Evolutionary conservation across 2,888 invertebrate species (phyloP), one percentile per base, ranked within the genome.

Genomic region (Eupithecia vulgata): DNA sequence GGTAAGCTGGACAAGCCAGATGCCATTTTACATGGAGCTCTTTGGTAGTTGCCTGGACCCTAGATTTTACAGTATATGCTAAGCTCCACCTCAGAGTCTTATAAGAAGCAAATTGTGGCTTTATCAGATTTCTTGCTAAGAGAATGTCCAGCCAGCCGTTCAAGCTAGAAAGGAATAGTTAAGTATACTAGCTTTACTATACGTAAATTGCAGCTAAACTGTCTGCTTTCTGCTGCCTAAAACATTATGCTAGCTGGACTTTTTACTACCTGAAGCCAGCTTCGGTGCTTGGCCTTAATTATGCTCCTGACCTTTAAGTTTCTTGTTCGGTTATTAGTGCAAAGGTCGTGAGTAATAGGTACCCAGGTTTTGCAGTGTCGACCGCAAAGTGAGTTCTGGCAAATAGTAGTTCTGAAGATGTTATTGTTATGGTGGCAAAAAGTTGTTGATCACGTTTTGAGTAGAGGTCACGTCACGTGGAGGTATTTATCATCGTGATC

Each of bases 241-340:
- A 65, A 25, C 21, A 72, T 59, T 59, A 59, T 21, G 70, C 70
- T 35, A 25, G 45, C 48, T 72, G 59, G 73, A 65, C 57, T 73
- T 76, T 76, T 75, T 68, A 72, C 59, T n/a, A 73, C 61, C 62
- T 75, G 69, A 61, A 70, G 66, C 64, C 66, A 57, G 74, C 70
- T 52, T 62, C 74, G 72, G 71, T 67, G 68, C 74, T 76, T 75
- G 77, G 72, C 80, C 80, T 79, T 79, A 80, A 80, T 80, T 77
- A 74, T 77, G 67, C 25, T 42, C 74, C 72, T 77, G 80, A 78
- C 80, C 80, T 80, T 80, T 79, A 61, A 68, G 74, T 76, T 76
- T 74, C 74, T 74, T 75, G 72, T 74, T 74, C 72, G 74, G 80
- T 78, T 79, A 80, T 80, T 79, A 78, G 77, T 79, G 80, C 77